phyloP scores from a whole-genome alignment of 2,888 invertebrate genomes.

The Athetis lepigone region DNA sequence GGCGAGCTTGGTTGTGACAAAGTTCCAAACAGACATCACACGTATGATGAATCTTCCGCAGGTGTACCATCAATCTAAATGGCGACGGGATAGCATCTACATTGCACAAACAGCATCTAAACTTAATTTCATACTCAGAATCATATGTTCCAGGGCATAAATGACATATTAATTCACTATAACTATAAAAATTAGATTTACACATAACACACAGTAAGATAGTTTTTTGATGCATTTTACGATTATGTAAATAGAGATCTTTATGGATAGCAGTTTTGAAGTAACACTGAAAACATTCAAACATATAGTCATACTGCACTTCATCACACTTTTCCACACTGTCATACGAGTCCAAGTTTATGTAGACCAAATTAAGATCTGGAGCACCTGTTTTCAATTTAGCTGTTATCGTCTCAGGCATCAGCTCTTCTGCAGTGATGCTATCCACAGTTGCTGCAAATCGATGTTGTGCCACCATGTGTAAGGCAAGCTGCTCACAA shows the following conservation, averaged over 20 bases:
- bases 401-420: conserved; percentile 93
- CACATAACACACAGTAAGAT: conserved; percentile 96
- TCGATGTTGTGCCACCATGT: conserved; percentile 95
- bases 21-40: conserved; percentile 97
- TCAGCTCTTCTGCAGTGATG: conserved; percentile 93
- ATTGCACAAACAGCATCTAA: conserved; percentile 95
- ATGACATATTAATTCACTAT: conserved; percentile 96
- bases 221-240: conserved; percentile 96
- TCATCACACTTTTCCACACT: conserved; percentile 90
- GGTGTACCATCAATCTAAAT: conserved; percentile 96
- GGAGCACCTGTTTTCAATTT: conserved; percentile 92
- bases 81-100: conserved; percentile 95
- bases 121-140: conserved; percentile 92
- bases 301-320: conserved; percentile 92
- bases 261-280: conserved; percentile 95
- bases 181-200: conserved; percentile 96
- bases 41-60: conserved; percentile 95
- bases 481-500: conserved; percentile 94
- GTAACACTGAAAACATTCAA: conserved; percentile 96
- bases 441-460: conserved; percentile 95
- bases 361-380: conserved; percentile 91
- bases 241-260: conserved; percentile 96
- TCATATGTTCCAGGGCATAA: conserved; percentile 95
- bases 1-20: conserved; percentile 94
- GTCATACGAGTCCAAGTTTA: conserved; percentile 94